Base-by-base conservation (phyloP, 92 coral and sea anemone genomes). In the Zoanthus sociatus region DNA sequence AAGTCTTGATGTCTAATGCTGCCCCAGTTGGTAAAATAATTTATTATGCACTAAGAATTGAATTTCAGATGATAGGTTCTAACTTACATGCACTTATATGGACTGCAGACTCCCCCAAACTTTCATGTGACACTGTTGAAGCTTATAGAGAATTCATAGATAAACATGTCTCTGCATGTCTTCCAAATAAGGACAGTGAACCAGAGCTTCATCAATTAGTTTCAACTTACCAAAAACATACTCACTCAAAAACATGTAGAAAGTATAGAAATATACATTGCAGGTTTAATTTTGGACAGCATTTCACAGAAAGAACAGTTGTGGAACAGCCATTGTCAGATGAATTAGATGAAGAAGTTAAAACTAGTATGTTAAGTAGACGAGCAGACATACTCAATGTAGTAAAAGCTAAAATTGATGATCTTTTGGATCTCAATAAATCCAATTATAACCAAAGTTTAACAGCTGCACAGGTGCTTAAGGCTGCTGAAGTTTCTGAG, bases 1-100 rank as follows among this genome's bases (percentile, higher is more conserved):
- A 90, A 71, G 90, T 90, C 10, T 82, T 90, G 69, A 83, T 86
- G 46, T 86, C 77, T 45, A 86, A 86, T 56, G 87, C 90, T 30
- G 79, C 86, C 42, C 93, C 90, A 44, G 75, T 86, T 50, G 92
- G 92, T 66, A 89, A 89, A 21, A 89, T 89, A 64, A 69, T 77
- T 44, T 78, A 89, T 76, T 89, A 84, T 64, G 89, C 89, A 64
- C 86, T 90, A 16, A 71, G 90, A 42, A 79, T 86, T 60, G 90
- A 90, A 68, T 90, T 86, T 71, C 90, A 90, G 67, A 90, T 90
- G 92, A 70, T 87, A 90, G 93, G 93, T 42, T 90, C 90, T 30
- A 90, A 90, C 68, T 88, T 89, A 68, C 92, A 78, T 78, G 88
- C 78, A 31, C 78, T 90, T 33, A 89, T 89, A 45, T 90, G 93